These are phyloP conservation scores for Aleiodes testaceus DNA, from an alignment of 2,888 invertebrate species.

Conservation along the genomic window DNA sequence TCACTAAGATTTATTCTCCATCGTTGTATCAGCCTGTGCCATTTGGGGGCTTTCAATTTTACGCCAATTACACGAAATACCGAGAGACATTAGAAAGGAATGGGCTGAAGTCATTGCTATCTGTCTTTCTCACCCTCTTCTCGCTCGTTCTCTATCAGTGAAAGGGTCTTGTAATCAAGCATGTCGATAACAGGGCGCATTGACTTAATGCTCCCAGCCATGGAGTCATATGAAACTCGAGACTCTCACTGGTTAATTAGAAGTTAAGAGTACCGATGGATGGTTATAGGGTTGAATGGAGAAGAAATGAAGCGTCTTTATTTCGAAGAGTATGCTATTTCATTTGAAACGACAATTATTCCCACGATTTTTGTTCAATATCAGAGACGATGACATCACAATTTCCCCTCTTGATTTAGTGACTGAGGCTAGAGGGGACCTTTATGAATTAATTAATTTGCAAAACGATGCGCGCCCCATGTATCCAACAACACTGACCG, in stretches of 20 bases:
- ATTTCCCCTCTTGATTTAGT: no score
- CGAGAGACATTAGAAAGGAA: conserved; percentile 33
- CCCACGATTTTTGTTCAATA: no score
- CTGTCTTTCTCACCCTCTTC: not conserved
- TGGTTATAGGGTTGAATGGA: conserved; percentile 5
- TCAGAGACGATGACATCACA: no score
- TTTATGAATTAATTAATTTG: not conserved
- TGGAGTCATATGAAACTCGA: conserved; percentile 55
- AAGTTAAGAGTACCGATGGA: conserved; percentile 46
- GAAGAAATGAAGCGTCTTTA: conserved; percentile 1
- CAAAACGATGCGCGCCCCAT: not conserved
- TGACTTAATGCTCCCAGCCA: conserved; percentile 49
- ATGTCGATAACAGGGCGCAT: conserved; percentile 56
- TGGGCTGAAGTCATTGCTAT: conserved; percentile 22
- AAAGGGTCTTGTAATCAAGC: conserved; percentile 58
- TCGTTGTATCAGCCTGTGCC: not conserved
- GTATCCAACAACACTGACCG: not conserved
- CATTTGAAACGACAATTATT: not conserved
- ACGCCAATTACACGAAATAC: conserved; percentile 33
- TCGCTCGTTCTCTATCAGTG: not conserved
- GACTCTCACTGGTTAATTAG: conserved; percentile 56
- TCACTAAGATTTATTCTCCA: conserved; percentile 8
- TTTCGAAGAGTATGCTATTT: conserved; percentile 6
- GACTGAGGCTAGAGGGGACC: no score
- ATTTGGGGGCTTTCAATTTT: conserved; percentile 5